phyloP scores from a whole-genome alignment of 2,113 vertebrate genomes.

The Hemichromis elongatus region DNA sequence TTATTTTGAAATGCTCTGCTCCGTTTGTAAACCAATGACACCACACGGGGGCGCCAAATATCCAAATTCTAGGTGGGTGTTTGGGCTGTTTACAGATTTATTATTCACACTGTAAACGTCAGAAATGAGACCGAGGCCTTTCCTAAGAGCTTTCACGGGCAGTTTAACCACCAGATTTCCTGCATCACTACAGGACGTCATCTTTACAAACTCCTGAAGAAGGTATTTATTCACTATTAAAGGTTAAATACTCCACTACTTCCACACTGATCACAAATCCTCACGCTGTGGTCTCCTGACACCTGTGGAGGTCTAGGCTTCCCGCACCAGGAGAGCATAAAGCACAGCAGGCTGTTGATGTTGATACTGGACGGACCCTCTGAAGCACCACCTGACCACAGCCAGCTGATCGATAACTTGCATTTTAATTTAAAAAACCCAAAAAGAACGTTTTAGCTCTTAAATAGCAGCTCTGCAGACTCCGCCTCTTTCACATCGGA shows the following conservation, averaged over 20 bases:
- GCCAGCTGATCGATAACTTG: background rate
- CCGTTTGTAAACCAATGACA: fast-evolving
- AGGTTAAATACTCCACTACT: fast-evolving
- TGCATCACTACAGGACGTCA: background rate
- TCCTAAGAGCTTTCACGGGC: fast-evolving
- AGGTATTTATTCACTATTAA: fast-evolving
- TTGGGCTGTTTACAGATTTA: fast-evolving
- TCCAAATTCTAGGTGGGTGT: fast-evolving
- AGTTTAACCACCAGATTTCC: fast-evolving
- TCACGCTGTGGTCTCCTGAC: background rate
- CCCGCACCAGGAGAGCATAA: background rate
- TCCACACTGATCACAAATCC: background rate
- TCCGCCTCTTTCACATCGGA: no score
- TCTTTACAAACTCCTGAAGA: background rate
- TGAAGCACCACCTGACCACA: background rate
- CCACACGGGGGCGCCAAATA: background rate
- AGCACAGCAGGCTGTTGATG: background rate
- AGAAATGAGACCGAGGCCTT: fast-evolving
- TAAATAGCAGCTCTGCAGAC: no score
- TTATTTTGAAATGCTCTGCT: background rate
- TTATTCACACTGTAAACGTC: background rate
- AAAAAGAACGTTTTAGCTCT: no score
- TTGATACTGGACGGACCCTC: background rate
- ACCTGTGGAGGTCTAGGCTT: no score
- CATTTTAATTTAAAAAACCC: background rate